Evolutionary conservation across 2,888 invertebrate genomes (phyloP).

Genomic region (Drosophila atroscutellata): DNA sequence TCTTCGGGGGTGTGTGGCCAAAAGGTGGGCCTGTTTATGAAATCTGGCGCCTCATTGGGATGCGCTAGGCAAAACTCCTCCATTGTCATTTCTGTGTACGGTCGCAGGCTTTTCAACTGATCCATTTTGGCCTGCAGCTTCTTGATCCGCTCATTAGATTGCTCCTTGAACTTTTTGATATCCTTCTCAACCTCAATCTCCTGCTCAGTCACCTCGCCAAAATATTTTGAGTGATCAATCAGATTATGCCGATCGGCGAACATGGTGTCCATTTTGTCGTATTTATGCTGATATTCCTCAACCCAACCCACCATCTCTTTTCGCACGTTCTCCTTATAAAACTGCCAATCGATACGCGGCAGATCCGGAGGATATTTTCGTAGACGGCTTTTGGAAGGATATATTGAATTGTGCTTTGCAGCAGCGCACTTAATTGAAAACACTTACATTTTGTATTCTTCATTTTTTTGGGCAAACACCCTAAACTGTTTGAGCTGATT

Average conservation of each 20-base stretch:
- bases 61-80: constrained; percentile 91
- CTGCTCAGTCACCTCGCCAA: constrained; percentile 87
- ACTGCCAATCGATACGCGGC: constrained; percentile 93
- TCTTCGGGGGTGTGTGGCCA: constrained; percentile 92
- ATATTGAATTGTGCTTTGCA: neutral
- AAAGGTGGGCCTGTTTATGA: constrained; percentile 90
- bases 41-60: constrained; percentile 90
- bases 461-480: constrained; percentile 56
- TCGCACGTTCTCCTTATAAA: constrained; percentile 89
- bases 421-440: neutral
- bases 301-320: constrained; percentile 91
- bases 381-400: constrained; percentile 58
- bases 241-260: constrained; percentile 63
- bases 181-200: constrained; percentile 87
- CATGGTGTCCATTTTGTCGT: constrained; percentile 82
- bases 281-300: constrained; percentile 93
- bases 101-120: constrained; percentile 88
- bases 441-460: constrained; percentile 68
- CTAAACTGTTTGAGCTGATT: constrained; percentile 66
- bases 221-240: constrained; percentile 75
- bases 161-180: constrained; percentile 55
- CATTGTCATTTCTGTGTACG: constrained; percentile 92
- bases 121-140: constrained; percentile 87
- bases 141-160: constrained; percentile 82
- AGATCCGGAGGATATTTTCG: constrained; percentile 87